Conservation (phyloP, 2,797 vertebrate genomes). For the Halcyon smyrnensis region DNA sequence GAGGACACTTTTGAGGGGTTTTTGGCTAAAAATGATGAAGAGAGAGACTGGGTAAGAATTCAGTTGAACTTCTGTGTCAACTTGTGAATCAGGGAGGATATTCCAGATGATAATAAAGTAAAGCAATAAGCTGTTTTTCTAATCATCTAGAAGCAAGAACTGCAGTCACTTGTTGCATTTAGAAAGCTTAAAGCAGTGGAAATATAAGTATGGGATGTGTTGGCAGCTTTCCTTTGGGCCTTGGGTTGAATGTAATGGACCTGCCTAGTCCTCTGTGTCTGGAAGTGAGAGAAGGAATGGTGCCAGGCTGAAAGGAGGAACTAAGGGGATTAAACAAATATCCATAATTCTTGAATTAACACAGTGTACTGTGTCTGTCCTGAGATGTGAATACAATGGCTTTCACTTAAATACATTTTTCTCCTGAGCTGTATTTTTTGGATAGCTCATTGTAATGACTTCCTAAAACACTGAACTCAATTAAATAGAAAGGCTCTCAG, state of each 20-base stretch:
- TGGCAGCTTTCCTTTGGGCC: not conserved
- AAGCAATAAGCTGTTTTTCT: not conserved
- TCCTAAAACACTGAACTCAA: slow-evolving; percentile 41
- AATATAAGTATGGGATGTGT: not conserved
- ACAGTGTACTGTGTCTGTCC: not conserved
- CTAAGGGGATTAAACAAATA: slow-evolving; percentile 56
- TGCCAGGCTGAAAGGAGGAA: slow-evolving; percentile 33
- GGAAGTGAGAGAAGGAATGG: not conserved
- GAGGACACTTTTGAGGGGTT: not conserved
- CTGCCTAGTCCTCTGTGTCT: not conserved
- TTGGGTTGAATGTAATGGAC: not conserved
- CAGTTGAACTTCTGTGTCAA: not conserved
- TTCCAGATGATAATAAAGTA: slow-evolving; percentile 7
- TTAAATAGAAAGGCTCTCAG: slow-evolving; percentile 7
- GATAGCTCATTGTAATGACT: slow-evolving; percentile 46
- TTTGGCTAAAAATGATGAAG: slow-evolving; percentile 27
- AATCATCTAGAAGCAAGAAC: not conserved
- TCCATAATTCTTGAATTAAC: slow-evolving; percentile 48
- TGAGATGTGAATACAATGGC: slow-evolving; percentile 25
- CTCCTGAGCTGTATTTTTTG: slow-evolving; percentile 36
- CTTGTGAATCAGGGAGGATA: slow-evolving; percentile 23
- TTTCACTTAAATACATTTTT: slow-evolving; percentile 53
- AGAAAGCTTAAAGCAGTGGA: not conserved
- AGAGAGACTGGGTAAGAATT: slow-evolving; percentile 10
- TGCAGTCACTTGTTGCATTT: not conserved